A percentile compares a stretch with the other conserved stretches of the same genome.
These are phyloP conservation scores for Smutsia temminckii DNA, from an alignment of 2,797 vertebrate species.

Conservation along the genomic window DNA sequence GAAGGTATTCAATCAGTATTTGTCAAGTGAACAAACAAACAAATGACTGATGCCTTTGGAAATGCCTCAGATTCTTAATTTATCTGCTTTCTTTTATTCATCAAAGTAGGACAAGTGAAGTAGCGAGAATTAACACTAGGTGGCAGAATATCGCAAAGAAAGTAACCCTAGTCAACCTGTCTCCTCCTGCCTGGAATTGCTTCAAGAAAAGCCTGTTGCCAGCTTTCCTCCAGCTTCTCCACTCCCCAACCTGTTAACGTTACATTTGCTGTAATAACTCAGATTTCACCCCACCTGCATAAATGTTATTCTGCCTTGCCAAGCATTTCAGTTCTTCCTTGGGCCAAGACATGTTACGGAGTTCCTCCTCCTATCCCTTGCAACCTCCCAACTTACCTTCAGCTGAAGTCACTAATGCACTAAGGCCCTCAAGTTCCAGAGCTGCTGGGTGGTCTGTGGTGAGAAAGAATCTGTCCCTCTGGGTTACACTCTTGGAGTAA, in stretches of 20 bases:
- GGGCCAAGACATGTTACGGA: not conserved
- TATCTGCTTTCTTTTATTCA: not conserved
- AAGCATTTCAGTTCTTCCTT: not conserved
- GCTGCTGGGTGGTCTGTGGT: not conserved
- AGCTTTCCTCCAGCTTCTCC: not conserved
- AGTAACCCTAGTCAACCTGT: not conserved
- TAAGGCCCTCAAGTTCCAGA: not conserved
- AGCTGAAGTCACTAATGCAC: not conserved
- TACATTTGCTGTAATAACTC: not conserved
- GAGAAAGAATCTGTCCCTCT: not conserved
- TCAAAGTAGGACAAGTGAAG: not conserved
- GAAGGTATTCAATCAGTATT: not conserved
- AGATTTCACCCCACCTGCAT: not conserved
- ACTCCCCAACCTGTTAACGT: too few relatives aligned
- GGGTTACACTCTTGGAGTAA: not conserved
- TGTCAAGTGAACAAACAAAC: not conserved
- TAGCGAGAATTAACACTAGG: conserved; percentile 48
- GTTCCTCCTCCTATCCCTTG: not conserved
- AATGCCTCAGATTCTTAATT: not conserved
- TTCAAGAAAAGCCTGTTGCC: not conserved
- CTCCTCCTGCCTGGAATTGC: not conserved
- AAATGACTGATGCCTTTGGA: not conserved
- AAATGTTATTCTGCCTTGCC: not conserved
- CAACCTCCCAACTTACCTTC: not conserved
- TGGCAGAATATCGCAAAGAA: conserved; percentile 42